Percentiles rank a stretch among this genome's conserved stretches.
phyloP scores from a whole-genome alignment of 2,888 invertebrate species.

The Fissipunctia ypsillon region DNA sequence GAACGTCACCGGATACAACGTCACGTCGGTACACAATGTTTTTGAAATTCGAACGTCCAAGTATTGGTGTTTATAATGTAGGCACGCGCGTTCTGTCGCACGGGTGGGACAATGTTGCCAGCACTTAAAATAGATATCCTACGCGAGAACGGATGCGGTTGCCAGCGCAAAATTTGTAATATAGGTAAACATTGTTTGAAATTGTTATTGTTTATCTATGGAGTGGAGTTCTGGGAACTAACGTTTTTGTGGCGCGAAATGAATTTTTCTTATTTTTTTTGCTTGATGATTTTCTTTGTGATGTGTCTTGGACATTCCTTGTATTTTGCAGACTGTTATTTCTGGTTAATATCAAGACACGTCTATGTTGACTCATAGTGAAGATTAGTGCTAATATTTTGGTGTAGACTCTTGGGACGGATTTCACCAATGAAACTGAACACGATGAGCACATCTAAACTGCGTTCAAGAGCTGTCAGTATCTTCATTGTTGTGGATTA shows the following conservation, averaged over 20 bases:
- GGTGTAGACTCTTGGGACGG: background rate
- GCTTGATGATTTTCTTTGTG: conserved; percentile 22
- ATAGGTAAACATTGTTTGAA: conserved; percentile 69
- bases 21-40: conserved; percentile 87
- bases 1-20: conserved; percentile 88
- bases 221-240: conserved; percentile 61
- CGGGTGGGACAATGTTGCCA: conserved; percentile 87
- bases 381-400: background rate
- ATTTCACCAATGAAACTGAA: background rate
- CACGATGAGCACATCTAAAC: too few species aligned
- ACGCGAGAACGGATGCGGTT: conserved; percentile 71
- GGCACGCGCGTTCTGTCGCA: conserved; percentile 88
- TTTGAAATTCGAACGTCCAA: conserved; percentile 88
- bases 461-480: background rate
- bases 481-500: background rate
- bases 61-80: conserved; percentile 85
- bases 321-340: conserved; percentile 7
- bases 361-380: conserved; percentile 1
- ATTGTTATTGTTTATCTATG: conserved; percentile 72
- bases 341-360: conserved; percentile 20
- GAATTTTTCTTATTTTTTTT: conserved; percentile 18
- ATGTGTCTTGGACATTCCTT: conserved; percentile 35
- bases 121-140: conserved; percentile 83
- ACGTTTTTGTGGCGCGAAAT: conserved; percentile 46
- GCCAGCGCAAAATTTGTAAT: conserved; percentile 66